phyloP scores from a whole-genome alignment of 2,888 invertebrate species.

The Agrotis exclamationis region DNA sequence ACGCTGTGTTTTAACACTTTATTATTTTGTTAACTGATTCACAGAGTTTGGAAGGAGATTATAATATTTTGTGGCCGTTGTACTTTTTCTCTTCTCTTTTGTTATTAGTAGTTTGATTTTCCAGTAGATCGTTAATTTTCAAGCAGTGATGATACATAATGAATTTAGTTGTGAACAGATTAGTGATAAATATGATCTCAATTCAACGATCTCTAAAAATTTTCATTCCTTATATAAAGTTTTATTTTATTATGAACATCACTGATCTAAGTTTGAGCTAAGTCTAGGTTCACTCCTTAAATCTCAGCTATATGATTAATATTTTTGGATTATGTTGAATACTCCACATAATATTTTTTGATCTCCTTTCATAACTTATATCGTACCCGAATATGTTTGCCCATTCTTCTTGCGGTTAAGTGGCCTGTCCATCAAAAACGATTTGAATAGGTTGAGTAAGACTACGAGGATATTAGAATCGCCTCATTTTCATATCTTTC shows the following conservation, averaged over 20 bases:
- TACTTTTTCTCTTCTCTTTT: conserved; percentile 21
- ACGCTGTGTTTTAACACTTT: conserved; percentile 41
- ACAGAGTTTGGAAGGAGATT: background rate
- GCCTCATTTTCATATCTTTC: conserved; percentile 53
- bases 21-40: conserved; percentile 39
- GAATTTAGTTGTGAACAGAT: background rate
- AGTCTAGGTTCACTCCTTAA: too few relatives aligned
- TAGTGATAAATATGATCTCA: background rate
- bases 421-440: conserved; percentile 46
- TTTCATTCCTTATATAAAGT: too few relatives aligned
- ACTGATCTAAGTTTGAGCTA: too few relatives aligned
- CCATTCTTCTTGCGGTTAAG: conserved; percentile 32
- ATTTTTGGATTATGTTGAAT: background rate
- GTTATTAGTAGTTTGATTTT: background rate
- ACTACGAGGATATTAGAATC: conserved; percentile 31
- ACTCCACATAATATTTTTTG: background rate
- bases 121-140: too few relatives aligned
- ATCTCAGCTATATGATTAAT: background rate
- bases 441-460: conserved; percentile 33
- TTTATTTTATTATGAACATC: too few relatives aligned
- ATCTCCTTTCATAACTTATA: background rate
- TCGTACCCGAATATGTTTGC: conserved; percentile 3
- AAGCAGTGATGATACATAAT: too few relatives aligned
- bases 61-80: background rate
- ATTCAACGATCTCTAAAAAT: background rate